Percentiles rank a stretch among this genome's conserved stretches.
Evolutionary conservation across 2,113 vertebrate genomes (phyloP).

Genomic region (Rhagologus leucostigma): DNA sequence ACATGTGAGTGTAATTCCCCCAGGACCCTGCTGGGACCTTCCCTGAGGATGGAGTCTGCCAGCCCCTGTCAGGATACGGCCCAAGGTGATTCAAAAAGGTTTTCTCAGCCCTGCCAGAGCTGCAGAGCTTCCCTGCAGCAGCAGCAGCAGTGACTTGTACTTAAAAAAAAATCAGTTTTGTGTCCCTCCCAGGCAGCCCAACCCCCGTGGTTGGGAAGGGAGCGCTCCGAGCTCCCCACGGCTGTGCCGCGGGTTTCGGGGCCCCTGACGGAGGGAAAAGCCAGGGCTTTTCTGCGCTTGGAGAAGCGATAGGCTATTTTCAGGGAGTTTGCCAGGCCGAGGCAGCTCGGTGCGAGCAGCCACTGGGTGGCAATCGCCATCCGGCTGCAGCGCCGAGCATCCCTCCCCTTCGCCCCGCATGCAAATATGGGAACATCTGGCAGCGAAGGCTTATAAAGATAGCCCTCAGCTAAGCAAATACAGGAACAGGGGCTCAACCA

Average conservation of each 20-base stretch:
- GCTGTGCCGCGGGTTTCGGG: rapidly evolving
- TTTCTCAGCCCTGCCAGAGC: background rate
- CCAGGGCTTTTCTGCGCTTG: rapidly evolving
- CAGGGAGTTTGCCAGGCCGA: rapidly evolving
- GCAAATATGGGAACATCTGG: constrained; percentile 50
- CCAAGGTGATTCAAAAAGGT: rapidly evolving
- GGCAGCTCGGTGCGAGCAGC: rapidly evolving
- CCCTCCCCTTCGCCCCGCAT: background rate
- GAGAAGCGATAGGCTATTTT: rapidly evolving
- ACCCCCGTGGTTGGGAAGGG: rapidly evolving
- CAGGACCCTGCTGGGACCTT: background rate
- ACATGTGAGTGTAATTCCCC: rapidly evolving
- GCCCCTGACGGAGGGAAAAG: rapidly evolving
- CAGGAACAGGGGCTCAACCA: constrained; percentile 6
- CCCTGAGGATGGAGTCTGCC: background rate
- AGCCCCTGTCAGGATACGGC: rapidly evolving
- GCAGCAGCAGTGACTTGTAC: too few relatives aligned
- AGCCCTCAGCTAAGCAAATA: constrained; percentile 6
- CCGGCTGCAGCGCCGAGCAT: background rate
- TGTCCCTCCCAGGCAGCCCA: rapidly evolving
- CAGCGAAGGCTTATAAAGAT: constrained; percentile 4
- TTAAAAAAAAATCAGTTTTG: background rate
- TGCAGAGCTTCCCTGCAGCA: background rate
- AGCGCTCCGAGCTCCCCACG: rapidly evolving
- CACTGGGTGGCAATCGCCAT: constrained; percentile 47